Percentiles rank a stretch among this genome's conserved stretches.
Conservation (phyloP, 2,888 invertebrate species). For the Augiades crinisus region DNA sequence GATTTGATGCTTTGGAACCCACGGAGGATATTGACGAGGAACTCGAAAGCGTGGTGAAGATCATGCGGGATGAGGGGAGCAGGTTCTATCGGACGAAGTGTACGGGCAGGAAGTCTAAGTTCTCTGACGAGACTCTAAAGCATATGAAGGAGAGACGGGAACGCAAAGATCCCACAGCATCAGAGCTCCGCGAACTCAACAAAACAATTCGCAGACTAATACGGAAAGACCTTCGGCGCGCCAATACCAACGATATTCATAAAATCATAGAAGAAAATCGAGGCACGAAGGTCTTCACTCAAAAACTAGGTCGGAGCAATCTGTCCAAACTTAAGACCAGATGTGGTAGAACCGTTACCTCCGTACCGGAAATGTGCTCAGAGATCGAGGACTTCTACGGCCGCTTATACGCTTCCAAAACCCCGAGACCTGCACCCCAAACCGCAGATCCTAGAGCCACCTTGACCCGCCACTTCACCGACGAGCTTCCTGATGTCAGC, state of each 20-base stretch:
- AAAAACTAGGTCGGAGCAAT: background rate
- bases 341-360: background rate
- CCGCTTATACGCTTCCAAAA: background rate
- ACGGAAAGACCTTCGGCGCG: background rate
- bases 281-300: background rate
- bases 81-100: background rate
- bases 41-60: background rate
- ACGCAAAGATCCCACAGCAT: background rate
- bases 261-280: background rate
- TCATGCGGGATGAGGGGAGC: background rate
- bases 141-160: background rate
- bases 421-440: background rate
- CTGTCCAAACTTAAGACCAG: background rate
- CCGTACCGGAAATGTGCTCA: background rate
- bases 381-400: conserved; percentile 13
- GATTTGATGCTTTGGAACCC: background rate
- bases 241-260: background rate
- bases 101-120: background rate
- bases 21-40: background rate
- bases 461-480: too few relatives aligned
- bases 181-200: background rate
- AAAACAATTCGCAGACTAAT: background rate
- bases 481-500: conserved; percentile 13
- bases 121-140: background rate
- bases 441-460: conserved; percentile 1